Base-by-base conservation (phyloP, 1,140 invertebrate genomes). In the Ceratosolen solmsi region DNA sequence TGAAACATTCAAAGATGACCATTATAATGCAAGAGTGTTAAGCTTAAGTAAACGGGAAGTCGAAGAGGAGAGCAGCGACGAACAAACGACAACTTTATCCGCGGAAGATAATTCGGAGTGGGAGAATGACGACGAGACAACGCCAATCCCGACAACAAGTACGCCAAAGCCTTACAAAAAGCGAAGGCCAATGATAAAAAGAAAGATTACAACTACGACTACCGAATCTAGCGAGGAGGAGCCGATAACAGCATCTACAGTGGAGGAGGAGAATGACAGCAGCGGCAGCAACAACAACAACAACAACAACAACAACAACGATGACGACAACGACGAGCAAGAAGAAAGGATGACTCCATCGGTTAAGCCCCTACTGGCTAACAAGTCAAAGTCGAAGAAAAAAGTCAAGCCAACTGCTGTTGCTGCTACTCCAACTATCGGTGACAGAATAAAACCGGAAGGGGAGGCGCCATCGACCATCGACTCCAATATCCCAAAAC, bases 1-100 rank as follows among this genome's bases (percentile, higher is more conserved):
- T 17, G 65, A 75, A 68, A 73, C 0, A 63, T 36, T 49, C 58
- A 60, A 58, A 73, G 80, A 54, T 58, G 71, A 70, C 41, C 46
- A 56, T 22, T 13, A 33, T 63, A 46, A 71, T 1, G 4, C 38
- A 36, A 56, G 74, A 63, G n/a, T 13, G 11, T 38, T 46, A 11
- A 25, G 8, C n/a, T 72, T 63, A 33, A 72, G 0, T 3, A 79
- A 83, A 46, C 70, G 33, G 20, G 20, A 46, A 15, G 38, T 25
- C 56, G 54, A 74, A 0, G 49, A 78, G 33, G 65, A 49, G 5
- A 58, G 27, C 25, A 56, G 36, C 25, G 72, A 68, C 1, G 72
- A n/a, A 11, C 25, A 56, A 70, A 5, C 5, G 3, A 73, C 75
- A 15, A 22, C 25, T 1, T 41, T 36, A 20, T 11, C 65, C 9